Evolutionary conservation across 2,797 vertebrate species (phyloP).

Genomic region (Chrysocyon brachyurus): DNA sequence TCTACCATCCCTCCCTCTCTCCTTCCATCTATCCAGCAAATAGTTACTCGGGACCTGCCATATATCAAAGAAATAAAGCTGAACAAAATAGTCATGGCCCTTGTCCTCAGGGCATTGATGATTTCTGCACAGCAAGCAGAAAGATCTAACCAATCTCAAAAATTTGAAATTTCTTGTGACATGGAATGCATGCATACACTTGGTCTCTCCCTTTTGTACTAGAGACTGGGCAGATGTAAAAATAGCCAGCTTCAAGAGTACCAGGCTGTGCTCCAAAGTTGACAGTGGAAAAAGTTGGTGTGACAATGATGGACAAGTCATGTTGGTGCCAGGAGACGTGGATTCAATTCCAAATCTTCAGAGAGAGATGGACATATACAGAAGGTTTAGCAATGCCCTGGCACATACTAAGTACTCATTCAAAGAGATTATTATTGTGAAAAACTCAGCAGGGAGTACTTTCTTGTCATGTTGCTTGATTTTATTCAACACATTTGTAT

Average conservation of each 20-base stretch:
- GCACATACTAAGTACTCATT: background rate
- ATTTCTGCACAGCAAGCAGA: background rate
- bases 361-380: background rate
- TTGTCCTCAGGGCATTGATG: background rate
- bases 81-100: background rate
- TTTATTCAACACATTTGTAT: background rate
- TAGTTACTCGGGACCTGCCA: background rate
- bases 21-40: background rate
- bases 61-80: background rate
- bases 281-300: background rate
- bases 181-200: background rate
- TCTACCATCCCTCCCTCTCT: background rate
- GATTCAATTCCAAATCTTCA: conserved; percentile 32
- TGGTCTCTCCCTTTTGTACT: background rate
- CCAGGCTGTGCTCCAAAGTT: background rate
- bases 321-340: background rate
- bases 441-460: background rate
- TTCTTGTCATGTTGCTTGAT: background rate
- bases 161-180: background rate
- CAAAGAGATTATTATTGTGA: background rate
- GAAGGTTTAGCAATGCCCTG: background rate
- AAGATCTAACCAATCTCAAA: conserved; percentile 2
- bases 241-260: background rate
- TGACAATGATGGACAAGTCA: background rate
- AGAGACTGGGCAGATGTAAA: background rate